Evolutionary conservation across 2,888 invertebrate genomes (phyloP), one percentile per base, ranked within the genome.

Genomic region (Aporophyla nigra): DNA sequence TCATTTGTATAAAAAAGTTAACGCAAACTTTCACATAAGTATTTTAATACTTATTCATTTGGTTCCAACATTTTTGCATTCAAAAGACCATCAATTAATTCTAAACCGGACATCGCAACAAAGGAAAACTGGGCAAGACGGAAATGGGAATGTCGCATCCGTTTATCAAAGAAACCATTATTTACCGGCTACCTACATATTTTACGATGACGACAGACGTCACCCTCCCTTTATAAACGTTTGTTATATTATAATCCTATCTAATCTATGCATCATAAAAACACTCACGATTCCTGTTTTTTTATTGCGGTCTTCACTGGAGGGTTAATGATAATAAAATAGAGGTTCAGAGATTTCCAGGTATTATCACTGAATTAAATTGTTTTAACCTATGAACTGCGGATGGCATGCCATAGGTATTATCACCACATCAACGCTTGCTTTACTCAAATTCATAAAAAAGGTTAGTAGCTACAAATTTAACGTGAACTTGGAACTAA

Each of bases 261-360:
- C 33, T 71, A 63, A 78, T 77, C 62, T 78, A 59, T 53, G 46
- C 59, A 46, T 59, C 62, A 46, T 58, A 75, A 78, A 76, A 70
- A 16, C 56, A 63, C 21, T 43, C n/a, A 46, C 61, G 27, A 54
- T 56, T 68, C n/a, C 49, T n/a, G 53, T 40, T 62, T 73, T 74
- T 84, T 84, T 33, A 80, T 84, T 72, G 12, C 21, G 51, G 56
- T 74, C n/a, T n/a, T 19, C n/a, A 54, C 54, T 27, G 27, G 46
- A 21, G 46, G 14, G 24, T n/a, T 33, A 16, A 43, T 72, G 62
- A 65, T 71, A 65, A 65, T 54, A 76, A 63, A 66, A 49, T 14
- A 65, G 40, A 21, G 16, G 21, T 14, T 56, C 33, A 33, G 21
- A 27, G 43, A 59, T 61, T 75, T 53, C 1, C 21, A 58, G 59